These are phyloP conservation scores for Cerastis leucographa DNA, from an alignment of 2,888 invertebrate genomes.

Conservation along the genomic window DNA sequence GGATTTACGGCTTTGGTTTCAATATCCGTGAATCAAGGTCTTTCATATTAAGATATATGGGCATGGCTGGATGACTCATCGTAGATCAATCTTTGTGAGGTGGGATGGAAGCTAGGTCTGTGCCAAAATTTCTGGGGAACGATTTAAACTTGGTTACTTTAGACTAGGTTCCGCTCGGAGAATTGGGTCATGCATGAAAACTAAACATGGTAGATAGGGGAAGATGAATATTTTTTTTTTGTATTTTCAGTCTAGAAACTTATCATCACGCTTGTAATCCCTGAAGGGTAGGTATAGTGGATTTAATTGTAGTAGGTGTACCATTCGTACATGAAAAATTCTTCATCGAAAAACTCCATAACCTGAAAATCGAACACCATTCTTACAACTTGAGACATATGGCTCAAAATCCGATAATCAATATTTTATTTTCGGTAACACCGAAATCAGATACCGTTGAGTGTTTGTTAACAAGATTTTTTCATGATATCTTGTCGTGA, in stretches of 20 bases:
- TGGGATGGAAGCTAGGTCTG: slow-evolving; percentile 48
- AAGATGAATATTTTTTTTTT: slow-evolving; percentile 9
- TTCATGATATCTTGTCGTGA: slow-evolving; percentile 63
- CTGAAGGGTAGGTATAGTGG: too few species aligned
- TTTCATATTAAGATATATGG: slow-evolving; percentile 68
- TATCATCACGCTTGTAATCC: background rate
- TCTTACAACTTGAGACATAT: slow-evolving; percentile 26
- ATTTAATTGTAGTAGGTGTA: too few species aligned
- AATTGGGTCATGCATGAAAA: slow-evolving; percentile 48
- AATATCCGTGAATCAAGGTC: slow-evolving; percentile 69
- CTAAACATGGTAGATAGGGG: background rate
- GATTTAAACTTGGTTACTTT: slow-evolving; percentile 46
- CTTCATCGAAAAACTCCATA: too few species aligned
- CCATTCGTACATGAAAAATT: too few species aligned
- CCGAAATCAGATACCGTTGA: slow-evolving; percentile 65
- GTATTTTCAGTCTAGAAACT: background rate
- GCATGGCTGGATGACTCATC: slow-evolving; percentile 56
- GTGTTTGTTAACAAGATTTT: slow-evolving; percentile 65
- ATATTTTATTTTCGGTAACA: slow-evolving; percentile 32
- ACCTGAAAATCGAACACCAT: background rate
- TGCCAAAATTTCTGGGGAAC: slow-evolving; percentile 60
- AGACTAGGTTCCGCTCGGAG: background rate
- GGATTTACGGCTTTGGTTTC: slow-evolving; percentile 66
- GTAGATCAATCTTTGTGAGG: slow-evolving; percentile 61
- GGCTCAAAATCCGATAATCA: slow-evolving; percentile 39